Evolutionary conservation across 2,888 invertebrate species (phyloP), one percentile per base, ranked within the genome.

Genomic region (Nomada ferruginata): DNA sequence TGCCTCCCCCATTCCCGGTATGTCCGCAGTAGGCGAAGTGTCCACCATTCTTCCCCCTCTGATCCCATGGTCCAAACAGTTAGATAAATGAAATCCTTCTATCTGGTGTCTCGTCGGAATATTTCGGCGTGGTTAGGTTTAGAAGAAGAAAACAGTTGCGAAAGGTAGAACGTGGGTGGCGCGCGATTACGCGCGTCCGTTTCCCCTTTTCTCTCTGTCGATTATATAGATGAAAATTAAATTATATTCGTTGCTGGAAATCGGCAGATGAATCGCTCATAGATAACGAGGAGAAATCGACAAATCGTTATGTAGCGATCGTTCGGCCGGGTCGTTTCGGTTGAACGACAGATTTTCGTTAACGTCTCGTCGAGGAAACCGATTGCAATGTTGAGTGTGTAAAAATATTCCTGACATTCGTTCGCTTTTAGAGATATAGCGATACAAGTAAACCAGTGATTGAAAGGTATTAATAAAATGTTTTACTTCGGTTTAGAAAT

Each of bases 161-260:
- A 69, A 63, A 50, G 59, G 44, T 53, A 65, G 53, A 55, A 66
- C 81, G 55, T 55, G 71, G 36, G 44, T 50, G 23, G 10, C 73
- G 69, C 59, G 70, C 47, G 29, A 53, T 44, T 71, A 69, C 47
- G 71, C 73, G 76, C 65, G 74, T 68, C 68, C 75, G 44, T 57
- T 52, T 55, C 57, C 76, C 68, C 52, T 74, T 80, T 72, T 83
- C 73, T 83, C 70, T 79, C 74, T 85, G 69, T 79, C 82, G 86
- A 83, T 74, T 69, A 77, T 87, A 87, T 87, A 87, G 86, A 61
- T 81, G 82, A 77, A 83, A 83, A 85, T 76, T 76, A 64, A 75
- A 74, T 86, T 77, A 47, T 71, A 70, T 71, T 83, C 79, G 79
- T 86, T 76, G 79, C 77, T 71, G 70, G 66, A 57, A 66, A 66